Percentiles rank a stretch among this genome's conserved stretches.
phyloP scores from a whole-genome alignment of 2,113 vertebrate species.

The Scortum barcoo region DNA sequence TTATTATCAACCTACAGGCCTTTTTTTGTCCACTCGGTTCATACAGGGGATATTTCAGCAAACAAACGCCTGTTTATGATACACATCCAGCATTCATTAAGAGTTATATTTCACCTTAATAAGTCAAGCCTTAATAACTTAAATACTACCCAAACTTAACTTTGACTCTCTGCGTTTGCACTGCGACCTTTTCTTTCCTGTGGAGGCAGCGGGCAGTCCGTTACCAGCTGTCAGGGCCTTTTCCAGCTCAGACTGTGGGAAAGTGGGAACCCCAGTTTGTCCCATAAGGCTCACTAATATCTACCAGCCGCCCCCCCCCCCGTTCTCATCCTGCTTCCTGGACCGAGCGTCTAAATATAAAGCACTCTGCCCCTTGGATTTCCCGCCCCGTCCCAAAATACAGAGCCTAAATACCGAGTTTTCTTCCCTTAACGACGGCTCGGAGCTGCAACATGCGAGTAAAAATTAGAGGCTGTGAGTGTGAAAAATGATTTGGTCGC shows the following conservation, averaged over 20 bases:
- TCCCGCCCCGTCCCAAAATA: slow-evolving; percentile 22
- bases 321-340: slow-evolving; percentile 70
- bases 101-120: no score
- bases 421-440: no score
- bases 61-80: no score
- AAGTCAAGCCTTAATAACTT: no score
- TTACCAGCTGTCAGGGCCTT: slow-evolving; percentile 81
- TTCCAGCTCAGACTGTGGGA: slow-evolving; percentile 83
- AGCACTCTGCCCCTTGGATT: slow-evolving; percentile 15
- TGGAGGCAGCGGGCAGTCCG: slow-evolving; percentile 59
- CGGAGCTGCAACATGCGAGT: no score
- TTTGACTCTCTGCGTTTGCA: slow-evolving; percentile 57
- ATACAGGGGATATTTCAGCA: no score
- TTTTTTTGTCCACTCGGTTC: no score
- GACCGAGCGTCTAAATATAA: slow-evolving; percentile 68
- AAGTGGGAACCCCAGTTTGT: slow-evolving; percentile 71
- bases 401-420: slow-evolving; percentile 7
- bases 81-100: no score
- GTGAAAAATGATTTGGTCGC: no score
- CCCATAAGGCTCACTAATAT: slow-evolving; percentile 72
- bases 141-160: no score
- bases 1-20: neutral
- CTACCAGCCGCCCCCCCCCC: slow-evolving; percentile 45
- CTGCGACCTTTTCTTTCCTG: slow-evolving; percentile 78
- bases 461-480: no score